Evolutionary conservation across 2,888 invertebrate genomes (phyloP), one percentile per base, ranked within the genome.

Genomic region (Drosophila prolongata): DNA sequence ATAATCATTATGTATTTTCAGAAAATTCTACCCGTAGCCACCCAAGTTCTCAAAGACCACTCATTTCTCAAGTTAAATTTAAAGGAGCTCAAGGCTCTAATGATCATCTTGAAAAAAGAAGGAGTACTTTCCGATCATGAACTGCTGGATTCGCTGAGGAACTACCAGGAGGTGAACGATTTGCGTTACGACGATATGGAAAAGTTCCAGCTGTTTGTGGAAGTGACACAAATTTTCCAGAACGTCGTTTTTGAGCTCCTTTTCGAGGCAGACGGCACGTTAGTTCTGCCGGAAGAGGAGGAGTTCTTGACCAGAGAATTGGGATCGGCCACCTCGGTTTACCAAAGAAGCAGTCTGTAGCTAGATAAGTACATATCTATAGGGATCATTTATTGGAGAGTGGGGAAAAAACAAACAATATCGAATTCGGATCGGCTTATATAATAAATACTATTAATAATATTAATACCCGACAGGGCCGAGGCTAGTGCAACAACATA

Each of bases 111-210:
- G 0, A 67, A 76, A 27, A 6, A 27, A 6, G 34, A 56, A 10
- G 42, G 43, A 6, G 53, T 34, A 10, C 34, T 79, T 3, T 38
- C 69, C 5, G 61, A 77, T 3, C 5, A 35, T 0, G 19, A 74
- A 2, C n/a, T 86, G 35, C 53, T 82, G 6, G 3, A 43, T 8
- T 68, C 74, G 0, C 14, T 86, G 5, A 76, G 77, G 37, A 72
- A 69, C 19, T 86, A 86, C 59, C 83, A 80, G 19, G 9, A 49
- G 0, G 57, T 24, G 13, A 88, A 86, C 43, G 56, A 77, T 9
- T 10, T 86, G 16, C 24, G 67, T 19, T 83, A 75, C 27, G 19
- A 38, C 3, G 62, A 82, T 35, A 82, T 80, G 84, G 38, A 34
- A 0, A 46, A 24, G 1, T 82, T 82, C 49, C 79, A 69, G 46